These are phyloP conservation scores for Columba janthina DNA, from an alignment of 2,113 vertebrate genomes.

Conservation along the genomic window DNA sequence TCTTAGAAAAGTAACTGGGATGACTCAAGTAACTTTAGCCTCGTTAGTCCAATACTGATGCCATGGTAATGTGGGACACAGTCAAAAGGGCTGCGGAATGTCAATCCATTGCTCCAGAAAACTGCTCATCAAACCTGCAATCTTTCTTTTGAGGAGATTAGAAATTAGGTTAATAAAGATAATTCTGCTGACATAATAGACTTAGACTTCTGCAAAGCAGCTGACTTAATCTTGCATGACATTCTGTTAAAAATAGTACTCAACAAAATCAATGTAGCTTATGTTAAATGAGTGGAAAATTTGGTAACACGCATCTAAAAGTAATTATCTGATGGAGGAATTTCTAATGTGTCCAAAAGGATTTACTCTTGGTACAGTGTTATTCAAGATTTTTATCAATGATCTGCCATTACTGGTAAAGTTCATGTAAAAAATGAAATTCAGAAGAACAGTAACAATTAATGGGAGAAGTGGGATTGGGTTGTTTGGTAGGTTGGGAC, in stretches of 20 bases:
- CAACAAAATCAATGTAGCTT: neutral
- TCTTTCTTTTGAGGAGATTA: neutral
- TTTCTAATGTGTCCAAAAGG: neutral
- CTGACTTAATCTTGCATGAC: constrained; percentile 21
- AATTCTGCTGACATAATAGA: constrained; percentile 37
- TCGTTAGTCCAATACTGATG: neutral
- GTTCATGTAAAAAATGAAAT: neutral
- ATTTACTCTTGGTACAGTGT: neutral
- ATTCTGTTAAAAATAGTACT: constrained; percentile 24
- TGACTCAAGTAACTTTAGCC: neutral
- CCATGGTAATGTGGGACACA: neutral
- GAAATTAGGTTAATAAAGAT: neutral
- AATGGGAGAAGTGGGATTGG: neutral
- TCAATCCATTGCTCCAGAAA: neutral
- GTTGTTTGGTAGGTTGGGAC: neutral
- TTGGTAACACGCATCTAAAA: neutral
- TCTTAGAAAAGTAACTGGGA: neutral
- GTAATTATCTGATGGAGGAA: constrained; percentile 26
- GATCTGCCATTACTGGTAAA: neutral
- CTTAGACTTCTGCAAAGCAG: neutral
- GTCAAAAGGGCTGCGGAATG: neutral
- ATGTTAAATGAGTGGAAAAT: constrained; percentile 6
- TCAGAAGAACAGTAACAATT: neutral
- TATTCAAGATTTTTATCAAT: neutral
- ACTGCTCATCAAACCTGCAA: neutral